Evolutionary conservation across 2,797 vertebrate species (phyloP).

Genomic region (Protosalanx chinensis): DNA sequence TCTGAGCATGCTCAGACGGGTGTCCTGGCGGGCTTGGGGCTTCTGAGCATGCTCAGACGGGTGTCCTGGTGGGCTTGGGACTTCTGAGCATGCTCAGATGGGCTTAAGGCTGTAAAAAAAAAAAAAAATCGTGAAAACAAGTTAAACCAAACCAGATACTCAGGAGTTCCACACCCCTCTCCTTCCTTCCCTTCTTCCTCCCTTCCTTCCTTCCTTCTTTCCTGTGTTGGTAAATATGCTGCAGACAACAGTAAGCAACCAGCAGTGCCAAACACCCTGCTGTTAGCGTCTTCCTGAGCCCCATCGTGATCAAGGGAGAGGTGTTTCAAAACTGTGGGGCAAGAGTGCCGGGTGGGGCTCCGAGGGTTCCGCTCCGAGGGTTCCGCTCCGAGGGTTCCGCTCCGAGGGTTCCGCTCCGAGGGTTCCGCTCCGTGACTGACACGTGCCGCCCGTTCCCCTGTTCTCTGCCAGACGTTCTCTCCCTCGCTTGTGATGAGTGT

Average conservation of each 20-base stretch:
- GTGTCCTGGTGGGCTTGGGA: constrained; percentile 27
- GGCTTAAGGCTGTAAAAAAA: too few relatives aligned
- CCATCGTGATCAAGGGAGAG: too few relatives aligned
- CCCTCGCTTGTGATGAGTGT: too few relatives aligned
- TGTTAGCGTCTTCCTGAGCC: too few relatives aligned
- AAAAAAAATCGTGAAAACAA: too few relatives aligned
- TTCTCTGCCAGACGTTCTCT: neutral
- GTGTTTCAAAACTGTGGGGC: too few relatives aligned
- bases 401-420: neutral
- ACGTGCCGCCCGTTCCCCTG: neutral
- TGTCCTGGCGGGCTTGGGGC: constrained; percentile 11
- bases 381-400: neutral
- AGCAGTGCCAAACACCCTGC: neutral
- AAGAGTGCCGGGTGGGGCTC: too few relatives aligned
- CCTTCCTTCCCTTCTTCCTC: neutral
- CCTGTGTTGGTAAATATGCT: neutral
- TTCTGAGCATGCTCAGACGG: constrained; percentile 31
- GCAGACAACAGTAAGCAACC: neutral
- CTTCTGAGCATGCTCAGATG: constrained; percentile 1
- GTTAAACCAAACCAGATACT: constrained; percentile 40
- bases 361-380: neutral
- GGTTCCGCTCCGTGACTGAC: neutral
- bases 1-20: constrained; percentile 1
- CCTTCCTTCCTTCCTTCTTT: neutral
- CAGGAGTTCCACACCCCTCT: neutral